Evolutionary conservation across 1,140 invertebrate species (phyloP), one percentile per base, ranked within the genome.

Genomic region (Carcinoscorpius rotundicauda): DNA sequence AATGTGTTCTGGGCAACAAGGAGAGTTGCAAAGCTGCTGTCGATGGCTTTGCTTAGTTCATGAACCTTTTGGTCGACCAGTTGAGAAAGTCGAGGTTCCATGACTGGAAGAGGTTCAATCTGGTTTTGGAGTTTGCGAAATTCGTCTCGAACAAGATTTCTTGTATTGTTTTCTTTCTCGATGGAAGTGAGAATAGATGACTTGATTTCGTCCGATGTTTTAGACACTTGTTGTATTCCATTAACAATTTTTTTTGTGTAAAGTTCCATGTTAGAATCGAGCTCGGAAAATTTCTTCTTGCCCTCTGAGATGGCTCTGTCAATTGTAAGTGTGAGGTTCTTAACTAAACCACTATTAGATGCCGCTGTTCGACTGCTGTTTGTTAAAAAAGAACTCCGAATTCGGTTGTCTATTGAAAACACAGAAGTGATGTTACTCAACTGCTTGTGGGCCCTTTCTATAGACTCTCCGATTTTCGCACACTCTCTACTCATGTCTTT

Each of bases 1-100:
- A 84, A 83, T 60, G 79, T 75, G 63, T 82, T 81, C 73, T 85
- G 83, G 29, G 78, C 76, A 6, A 80, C 73, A 48, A 82, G 71
- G 10, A 84, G 74, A 68, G 78, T 81, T 71, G 84, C 75, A 71
- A 81, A 77, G 65, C 76, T 77, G 9, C 67, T 66, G 65, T 80
- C 76, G 5, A 81, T 66, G 53, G 76, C 76, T 49, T 63, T 69
- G 49, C 71, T 70, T 6, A 75, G 50, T 9, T 77, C 73, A 1
- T 59, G 48, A 4, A 77, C 56, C 69, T 71, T 73, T 52, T 55
- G 62, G 63, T 71, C 66, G 6, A 68, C 50, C 49, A 63, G 52
- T 63, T 75, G 79, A n/a, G 75, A 70, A n/a, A 67, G 53, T 52
- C 60, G 60, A 0, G 63, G 68, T 8, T 63, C 56, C 6, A 67